phyloP scores from a whole-genome alignment of 2,113 vertebrate species.

The Chaetops frenatus region DNA sequence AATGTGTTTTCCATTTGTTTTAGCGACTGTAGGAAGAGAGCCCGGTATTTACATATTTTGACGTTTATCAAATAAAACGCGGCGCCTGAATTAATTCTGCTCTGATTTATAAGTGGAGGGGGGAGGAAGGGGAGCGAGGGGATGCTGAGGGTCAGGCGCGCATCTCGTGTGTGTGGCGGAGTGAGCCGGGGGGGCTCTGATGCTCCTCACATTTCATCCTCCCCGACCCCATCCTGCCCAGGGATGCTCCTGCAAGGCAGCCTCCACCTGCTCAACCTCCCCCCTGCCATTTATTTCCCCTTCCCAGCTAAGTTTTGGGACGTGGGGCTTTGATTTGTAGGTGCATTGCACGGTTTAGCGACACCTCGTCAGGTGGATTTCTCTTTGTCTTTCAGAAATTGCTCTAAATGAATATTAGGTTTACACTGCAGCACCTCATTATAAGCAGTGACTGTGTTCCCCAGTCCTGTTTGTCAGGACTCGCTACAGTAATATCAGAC shows the following conservation, averaged over 20 bases:
- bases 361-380: not conserved
- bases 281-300: not conserved
- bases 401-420: not conserved
- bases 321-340: not conserved
- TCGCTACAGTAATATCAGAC: not conserved
- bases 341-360: not conserved
- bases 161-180: accelerated
- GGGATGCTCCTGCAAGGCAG: not conserved
- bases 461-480: not conserved
- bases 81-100: conserved; percentile 63
- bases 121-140: not conserved
- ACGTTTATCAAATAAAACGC: conserved; percentile 70
- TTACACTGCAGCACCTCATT: not conserved
- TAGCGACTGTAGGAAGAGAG: conserved; percentile 72
- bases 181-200: not conserved
- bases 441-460: conserved; percentile 3
- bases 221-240: not conserved
- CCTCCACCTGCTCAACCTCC: not conserved
- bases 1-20: conserved; percentile 84
- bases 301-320: not conserved
- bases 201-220: not conserved
- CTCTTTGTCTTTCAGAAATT: conserved; percentile 24
- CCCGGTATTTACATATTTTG: conserved; percentile 74
- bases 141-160: conserved; percentile 37
- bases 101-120: conserved; percentile 41